Percentiles rank a stretch among this genome's conserved stretches.
These are phyloP conservation scores for Carettochelys insculpta DNA, from an alignment of 2,113 vertebrate species.

Conservation along the genomic window DNA sequence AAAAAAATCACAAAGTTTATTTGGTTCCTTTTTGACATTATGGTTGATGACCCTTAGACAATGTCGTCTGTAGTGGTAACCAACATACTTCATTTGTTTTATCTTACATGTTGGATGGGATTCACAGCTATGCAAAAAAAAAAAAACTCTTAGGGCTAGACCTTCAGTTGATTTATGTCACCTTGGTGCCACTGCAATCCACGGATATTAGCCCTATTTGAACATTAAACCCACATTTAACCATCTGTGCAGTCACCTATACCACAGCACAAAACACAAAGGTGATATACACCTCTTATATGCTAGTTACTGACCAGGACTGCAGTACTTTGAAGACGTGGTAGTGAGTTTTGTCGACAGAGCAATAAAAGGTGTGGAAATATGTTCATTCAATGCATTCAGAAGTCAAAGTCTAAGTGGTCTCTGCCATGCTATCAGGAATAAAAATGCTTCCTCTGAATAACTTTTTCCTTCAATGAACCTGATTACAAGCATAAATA, in stretches of 20 bases:
- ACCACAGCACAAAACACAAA: background rate
- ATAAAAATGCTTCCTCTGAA: background rate
- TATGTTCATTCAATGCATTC: background rate
- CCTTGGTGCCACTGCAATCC: background rate
- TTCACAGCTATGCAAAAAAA: background rate
- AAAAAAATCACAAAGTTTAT: background rate
- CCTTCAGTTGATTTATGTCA: background rate
- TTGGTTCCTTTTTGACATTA: background rate
- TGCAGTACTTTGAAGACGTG: background rate
- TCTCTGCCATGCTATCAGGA: background rate
- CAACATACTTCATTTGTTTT: background rate
- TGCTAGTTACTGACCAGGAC: background rate
- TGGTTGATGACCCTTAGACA: background rate
- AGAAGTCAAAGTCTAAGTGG: background rate
- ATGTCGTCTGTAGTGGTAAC: background rate
- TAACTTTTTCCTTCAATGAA: background rate
- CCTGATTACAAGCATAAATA: background rate
- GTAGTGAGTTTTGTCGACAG: background rate
- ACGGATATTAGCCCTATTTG: fast-evolving
- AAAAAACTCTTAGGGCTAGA: background rate
- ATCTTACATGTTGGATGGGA: background rate
- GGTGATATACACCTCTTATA: background rate
- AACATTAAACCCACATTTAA: background rate
- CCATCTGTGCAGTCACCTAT: background rate
- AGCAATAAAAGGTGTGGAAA: background rate